Evolutionary conservation across 1,140 invertebrate genomes (phyloP).

Genomic region (Maniola jurtina): DNA sequence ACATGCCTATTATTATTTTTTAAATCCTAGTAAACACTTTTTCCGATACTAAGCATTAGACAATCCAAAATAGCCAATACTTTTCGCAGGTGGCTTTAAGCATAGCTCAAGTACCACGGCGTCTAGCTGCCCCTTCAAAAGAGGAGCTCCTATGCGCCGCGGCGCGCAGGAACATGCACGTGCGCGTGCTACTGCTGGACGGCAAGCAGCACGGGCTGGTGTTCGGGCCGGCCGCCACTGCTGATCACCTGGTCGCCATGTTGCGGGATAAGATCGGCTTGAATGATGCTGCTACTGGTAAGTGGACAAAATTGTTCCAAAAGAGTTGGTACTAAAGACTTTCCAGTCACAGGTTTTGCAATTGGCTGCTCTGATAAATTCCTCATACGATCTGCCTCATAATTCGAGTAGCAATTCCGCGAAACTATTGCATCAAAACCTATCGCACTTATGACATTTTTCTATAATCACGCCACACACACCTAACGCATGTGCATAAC

Average conservation of each 20-base stretch:
- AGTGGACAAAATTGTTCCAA: slow-evolving; percentile 62
- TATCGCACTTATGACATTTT: too few relatives aligned
- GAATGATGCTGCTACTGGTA: slow-evolving; percentile 86
- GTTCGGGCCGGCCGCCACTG: slow-evolving; percentile 96
- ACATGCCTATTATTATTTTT: too few relatives aligned
- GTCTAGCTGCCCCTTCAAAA: slow-evolving; percentile 94
- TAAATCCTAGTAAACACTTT: too few relatives aligned
- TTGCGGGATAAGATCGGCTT: slow-evolving; percentile 96
- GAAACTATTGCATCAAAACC: too few relatives aligned
- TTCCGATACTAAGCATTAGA: not conserved
- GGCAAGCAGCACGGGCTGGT: slow-evolving; percentile 96
- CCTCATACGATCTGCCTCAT: too few relatives aligned
- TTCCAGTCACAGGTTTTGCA: too few relatives aligned
- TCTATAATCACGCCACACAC: too few relatives aligned
- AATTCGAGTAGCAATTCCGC: too few relatives aligned
- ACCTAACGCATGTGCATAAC: too few relatives aligned
- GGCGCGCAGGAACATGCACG: slow-evolving; percentile 93
- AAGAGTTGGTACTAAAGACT: not conserved
- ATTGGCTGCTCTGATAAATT: too few relatives aligned
- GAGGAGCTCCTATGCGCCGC: slow-evolving; percentile 96
- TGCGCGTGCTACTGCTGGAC: slow-evolving; percentile 95
- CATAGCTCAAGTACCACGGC: slow-evolving; percentile 90
- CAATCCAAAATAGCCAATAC: not conserved
- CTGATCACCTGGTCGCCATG: slow-evolving; percentile 93
- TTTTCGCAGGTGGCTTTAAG: slow-evolving; percentile 84